Conservation (phyloP, 2,113 vertebrate genomes). For the Paraplagusia blochii region DNA sequence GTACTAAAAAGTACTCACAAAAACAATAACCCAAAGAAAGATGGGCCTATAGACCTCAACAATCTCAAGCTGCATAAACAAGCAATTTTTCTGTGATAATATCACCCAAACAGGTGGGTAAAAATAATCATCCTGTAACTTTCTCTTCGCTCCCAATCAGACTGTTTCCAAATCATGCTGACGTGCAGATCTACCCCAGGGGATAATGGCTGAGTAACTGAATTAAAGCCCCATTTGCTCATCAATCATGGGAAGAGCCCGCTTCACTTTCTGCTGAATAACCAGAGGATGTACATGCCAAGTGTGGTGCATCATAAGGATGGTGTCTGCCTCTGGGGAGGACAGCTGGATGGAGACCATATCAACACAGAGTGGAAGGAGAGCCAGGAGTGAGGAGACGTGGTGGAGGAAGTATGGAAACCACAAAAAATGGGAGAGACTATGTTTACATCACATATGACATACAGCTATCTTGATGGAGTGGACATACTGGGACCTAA, state of each 20-base stretch:
- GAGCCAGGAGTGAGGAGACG: conserved; percentile 21
- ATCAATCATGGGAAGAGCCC: conserved; percentile 65
- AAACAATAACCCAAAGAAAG: neutral
- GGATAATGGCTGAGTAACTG: conserved; percentile 66
- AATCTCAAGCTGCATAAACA: conserved; percentile 3
- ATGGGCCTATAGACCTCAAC: too few species aligned
- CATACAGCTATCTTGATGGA: too few species aligned
- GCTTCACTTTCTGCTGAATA: conserved; percentile 54
- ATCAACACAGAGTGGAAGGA: conserved; percentile 49
- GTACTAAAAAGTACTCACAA: neutral
- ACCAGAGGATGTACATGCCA: conserved; percentile 59
- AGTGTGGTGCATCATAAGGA: conserved; percentile 53
- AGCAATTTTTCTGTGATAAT: conserved; percentile 27
- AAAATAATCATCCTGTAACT: conserved; percentile 28
- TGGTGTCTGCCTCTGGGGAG: conserved; percentile 52
- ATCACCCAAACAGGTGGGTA: neutral
- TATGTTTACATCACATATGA: conserved; percentile 18
- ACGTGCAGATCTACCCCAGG: conserved; percentile 59
- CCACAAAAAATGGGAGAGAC: conserved; percentile 13
- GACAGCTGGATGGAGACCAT: conserved; percentile 64
- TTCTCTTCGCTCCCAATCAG: conserved; percentile 46
- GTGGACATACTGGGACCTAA: too few species aligned
- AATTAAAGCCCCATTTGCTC: conserved; percentile 74
- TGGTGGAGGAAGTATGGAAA: conserved; percentile 12
- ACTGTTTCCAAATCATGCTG: conserved; percentile 54